phyloP scores from a whole-genome alignment of 1,140 invertebrate genomes.

The Anastrepha obliqua region DNA sequence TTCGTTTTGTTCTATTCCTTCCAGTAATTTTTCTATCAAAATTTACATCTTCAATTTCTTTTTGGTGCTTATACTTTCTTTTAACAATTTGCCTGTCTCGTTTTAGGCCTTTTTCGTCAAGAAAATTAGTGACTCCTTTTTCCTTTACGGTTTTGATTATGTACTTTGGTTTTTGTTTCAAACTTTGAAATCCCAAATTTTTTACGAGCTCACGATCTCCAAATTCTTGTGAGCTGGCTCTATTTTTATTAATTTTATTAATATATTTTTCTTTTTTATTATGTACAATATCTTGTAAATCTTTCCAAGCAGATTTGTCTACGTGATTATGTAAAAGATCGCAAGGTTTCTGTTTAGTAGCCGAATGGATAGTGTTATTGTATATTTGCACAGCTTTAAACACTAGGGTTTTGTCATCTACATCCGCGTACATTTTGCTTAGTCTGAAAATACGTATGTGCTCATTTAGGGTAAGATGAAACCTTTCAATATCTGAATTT shows the following conservation, averaged over 20 bases:
- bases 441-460: too few species aligned
- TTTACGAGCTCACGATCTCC: slow-evolving; percentile 38
- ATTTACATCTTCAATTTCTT: slow-evolving; percentile 5
- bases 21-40: slow-evolving; percentile 49
- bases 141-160: slow-evolving; percentile 36
- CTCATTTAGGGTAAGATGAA: too few species aligned
- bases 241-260: neutral
- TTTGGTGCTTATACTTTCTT: slow-evolving; percentile 46
- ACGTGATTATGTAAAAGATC: too few species aligned
- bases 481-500: too few species aligned
- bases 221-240: slow-evolving; percentile 5
- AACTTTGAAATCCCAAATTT: slow-evolving; percentile 49
- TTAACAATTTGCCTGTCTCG: slow-evolving; percentile 35
- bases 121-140: neutral
- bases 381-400: too few species aligned
- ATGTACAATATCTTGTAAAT: too few species aligned
- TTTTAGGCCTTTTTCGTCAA: slow-evolving; percentile 49
- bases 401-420: too few species aligned
- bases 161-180: slow-evolving; percentile 53
- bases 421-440: too few species aligned
- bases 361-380: too few species aligned
- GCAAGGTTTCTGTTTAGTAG: too few species aligned
- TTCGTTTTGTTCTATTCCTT: neutral
- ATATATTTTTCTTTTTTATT: too few species aligned
- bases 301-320: too few species aligned